Evolutionary conservation across 2,888 invertebrate genomes (phyloP), one percentile per base, ranked within the genome.

Genomic region (Drosophila stalkeri): DNA sequence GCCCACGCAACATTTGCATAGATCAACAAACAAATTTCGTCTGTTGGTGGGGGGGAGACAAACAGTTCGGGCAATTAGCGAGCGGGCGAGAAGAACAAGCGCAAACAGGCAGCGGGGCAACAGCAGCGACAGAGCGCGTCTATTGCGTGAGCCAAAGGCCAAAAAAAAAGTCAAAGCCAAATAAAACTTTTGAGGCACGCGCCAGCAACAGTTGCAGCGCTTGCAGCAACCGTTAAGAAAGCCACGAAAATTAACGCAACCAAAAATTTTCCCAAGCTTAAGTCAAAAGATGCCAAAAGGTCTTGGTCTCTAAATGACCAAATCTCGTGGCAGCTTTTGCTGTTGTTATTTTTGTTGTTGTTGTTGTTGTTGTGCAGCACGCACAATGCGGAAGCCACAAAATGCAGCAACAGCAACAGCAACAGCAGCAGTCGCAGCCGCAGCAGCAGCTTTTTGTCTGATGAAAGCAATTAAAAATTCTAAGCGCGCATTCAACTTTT

Each of bases 401-500:
- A 86, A 71, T 70, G 75, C 86, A 74, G 52, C 69, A 54, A 39
- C 67, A 46, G 35, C 65, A 49, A 37, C 18, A 46, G 18, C 14
- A 37, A n/a, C n/a, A 33, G 8, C 31, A 4, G 33, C 33, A 33
- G 33, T 3, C 2, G 11, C 33, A 33, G 11, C 63, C 46, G 57
- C 61, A 51, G 47, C 64, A 52, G 41, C 65, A 60, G 43, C 20
- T 64, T 64, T 66, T 69, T 54, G 69, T 47, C 63, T 63, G 76
- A 84, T 80, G 75, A 77, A 75, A 78, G 83, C 80, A 90, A 88
- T 90, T 88, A 89, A 89, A 89, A 82, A 88, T 88, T 88, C 90
- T 90, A 87, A 72, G 62, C 84, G 86, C 86, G 83, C 80, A 74
- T 56, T 59, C 67, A 77, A 72, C 77, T 84, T 83, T 83, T 88